Evolutionary conservation across 1,140 invertebrate species (phyloP).

Genomic region (Drosophila eugracilis): DNA sequence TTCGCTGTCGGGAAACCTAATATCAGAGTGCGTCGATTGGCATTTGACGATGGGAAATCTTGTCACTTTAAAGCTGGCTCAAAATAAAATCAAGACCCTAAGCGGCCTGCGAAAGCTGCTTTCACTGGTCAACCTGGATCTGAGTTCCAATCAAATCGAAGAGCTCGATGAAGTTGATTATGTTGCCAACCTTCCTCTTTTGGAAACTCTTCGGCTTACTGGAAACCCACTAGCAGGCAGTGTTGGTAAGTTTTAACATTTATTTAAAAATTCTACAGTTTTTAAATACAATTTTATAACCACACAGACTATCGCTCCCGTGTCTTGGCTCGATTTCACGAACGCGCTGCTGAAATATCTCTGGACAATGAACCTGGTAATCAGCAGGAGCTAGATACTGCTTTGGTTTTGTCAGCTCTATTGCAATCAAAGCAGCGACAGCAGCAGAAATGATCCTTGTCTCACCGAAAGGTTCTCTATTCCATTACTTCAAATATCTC

Average conservation of each 20-base stretch:
- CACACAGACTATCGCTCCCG: constrained; percentile 95
- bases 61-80: constrained; percentile 93
- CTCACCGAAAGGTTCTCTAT: constrained; percentile 4
- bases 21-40: constrained; percentile 89
- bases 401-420: constrained; percentile 94
- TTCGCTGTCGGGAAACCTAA: constrained; percentile 92
- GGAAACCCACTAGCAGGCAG: constrained; percentile 94
- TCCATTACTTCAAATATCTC: constrained; percentile 27
- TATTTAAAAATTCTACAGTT: background rate
- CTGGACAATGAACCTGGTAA: constrained; percentile 94
- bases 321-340: constrained; percentile 93
- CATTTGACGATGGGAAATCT: constrained; percentile 95
- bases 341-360: constrained; percentile 90
- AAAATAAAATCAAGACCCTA: constrained; percentile 92
- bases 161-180: constrained; percentile 93
- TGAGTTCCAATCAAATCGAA: constrained; percentile 93
- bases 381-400: constrained; percentile 95
- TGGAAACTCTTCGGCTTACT: constrained; percentile 93
- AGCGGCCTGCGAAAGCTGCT: constrained; percentile 93
- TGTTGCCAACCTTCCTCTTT: constrained; percentile 92
- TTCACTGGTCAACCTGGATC: constrained; percentile 93
- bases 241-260: constrained; percentile 62
- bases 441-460: constrained; percentile 51
- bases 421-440: constrained; percentile 85
- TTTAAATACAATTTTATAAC: constrained; percentile 56